Conservation (phyloP, 1,140 invertebrate species). For the Drosophila parabipectinata region DNA sequence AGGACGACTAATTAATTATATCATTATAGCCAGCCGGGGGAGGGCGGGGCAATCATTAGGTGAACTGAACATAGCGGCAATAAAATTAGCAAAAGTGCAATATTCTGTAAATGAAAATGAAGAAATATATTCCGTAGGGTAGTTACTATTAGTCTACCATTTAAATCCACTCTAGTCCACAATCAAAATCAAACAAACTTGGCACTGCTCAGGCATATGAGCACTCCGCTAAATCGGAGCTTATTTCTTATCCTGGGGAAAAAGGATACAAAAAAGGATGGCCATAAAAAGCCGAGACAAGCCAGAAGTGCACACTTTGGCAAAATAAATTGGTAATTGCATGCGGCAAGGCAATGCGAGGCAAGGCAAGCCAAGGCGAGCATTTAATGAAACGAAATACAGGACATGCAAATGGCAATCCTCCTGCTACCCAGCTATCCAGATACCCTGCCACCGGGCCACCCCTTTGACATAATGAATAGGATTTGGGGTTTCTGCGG, state of each 20-base stretch:
- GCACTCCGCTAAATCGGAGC: slow-evolving; percentile 27
- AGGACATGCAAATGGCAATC: slow-evolving; percentile 68
- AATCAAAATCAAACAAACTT: slow-evolving; percentile 30
- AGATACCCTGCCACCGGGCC: no score
- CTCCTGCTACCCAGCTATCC: slow-evolving; percentile 1
- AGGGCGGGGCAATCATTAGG: slow-evolving; percentile 21
- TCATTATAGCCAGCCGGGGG: slow-evolving; percentile 28
- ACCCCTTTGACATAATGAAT: slow-evolving; percentile 75
- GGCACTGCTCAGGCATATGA: slow-evolving; percentile 30
- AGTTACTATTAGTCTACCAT: background rate
- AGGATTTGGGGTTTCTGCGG: slow-evolving; percentile 75
- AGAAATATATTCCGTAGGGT: background rate
- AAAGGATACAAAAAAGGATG: background rate
- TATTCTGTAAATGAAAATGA: background rate
- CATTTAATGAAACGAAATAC: slow-evolving; percentile 62
- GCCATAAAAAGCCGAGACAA: slow-evolving; percentile 40
- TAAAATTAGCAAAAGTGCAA: slow-evolving; percentile 32
- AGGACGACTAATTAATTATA: slow-evolving; percentile 55
- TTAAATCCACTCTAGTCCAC: background rate
- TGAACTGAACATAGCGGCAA: slow-evolving; percentile 4
- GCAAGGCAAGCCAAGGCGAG: background rate
- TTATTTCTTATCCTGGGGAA: slow-evolving; percentile 19
- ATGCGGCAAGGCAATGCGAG: slow-evolving; percentile 49
- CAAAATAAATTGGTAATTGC: slow-evolving; percentile 82
- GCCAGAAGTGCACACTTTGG: slow-evolving; percentile 60